phyloP scores from a whole-genome alignment of 2,888 invertebrate species.

The Rhagonycha lutea region DNA sequence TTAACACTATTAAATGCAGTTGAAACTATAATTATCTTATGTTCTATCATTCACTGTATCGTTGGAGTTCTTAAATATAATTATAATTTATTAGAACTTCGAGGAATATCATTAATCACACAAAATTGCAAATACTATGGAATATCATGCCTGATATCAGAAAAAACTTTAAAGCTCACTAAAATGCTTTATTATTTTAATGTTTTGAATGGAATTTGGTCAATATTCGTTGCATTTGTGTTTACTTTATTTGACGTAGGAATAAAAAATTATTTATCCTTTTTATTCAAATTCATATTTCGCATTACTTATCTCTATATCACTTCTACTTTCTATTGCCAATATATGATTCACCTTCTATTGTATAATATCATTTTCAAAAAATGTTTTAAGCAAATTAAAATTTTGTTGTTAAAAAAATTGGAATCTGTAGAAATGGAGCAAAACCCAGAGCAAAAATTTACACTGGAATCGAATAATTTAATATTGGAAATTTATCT shows the following conservation, averaged over 20 bases:
- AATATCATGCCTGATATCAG: neutral
- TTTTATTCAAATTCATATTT: neutral
- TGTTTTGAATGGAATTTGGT: neutral
- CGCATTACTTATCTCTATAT: neutral
- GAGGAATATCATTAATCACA: neutral
- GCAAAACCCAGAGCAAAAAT: neutral
- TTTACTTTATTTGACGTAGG: neutral
- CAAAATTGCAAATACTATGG: neutral
- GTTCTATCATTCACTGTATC: neutral
- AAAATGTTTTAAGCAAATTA: neutral
- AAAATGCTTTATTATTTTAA: neutral
- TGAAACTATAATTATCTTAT: neutral
- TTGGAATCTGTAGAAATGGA: neutral
- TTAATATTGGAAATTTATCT: neutral
- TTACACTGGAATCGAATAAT: neutral
- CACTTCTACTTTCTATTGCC: fast-evolving
- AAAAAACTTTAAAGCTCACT: neutral
- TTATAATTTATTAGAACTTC: neutral
- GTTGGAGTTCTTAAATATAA: neutral
- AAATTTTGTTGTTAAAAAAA: neutral
- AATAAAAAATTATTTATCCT: neutral
- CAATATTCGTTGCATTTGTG: neutral
- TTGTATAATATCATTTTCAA: neutral
- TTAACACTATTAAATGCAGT: neutral
- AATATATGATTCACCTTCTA: neutral